Evolutionary conservation across 2,888 invertebrate species (phyloP), one percentile per base, ranked within the genome.

Genomic region (Cordilura impudica): DNA sequence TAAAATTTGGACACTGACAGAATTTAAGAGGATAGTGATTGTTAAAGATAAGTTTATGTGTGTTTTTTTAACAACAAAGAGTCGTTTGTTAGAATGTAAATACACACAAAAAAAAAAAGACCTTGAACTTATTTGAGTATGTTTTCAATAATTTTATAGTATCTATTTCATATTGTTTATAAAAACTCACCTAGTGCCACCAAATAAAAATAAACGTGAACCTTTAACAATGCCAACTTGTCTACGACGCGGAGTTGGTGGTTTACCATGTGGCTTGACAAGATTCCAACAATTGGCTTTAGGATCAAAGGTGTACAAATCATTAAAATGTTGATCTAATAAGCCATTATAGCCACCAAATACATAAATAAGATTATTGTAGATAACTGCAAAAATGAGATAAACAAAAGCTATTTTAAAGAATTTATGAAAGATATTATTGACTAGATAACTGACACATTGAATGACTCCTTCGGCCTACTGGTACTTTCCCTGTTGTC

Each of bases 321-420:
- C 97, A 90, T 96, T 95, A 87, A 94, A 97, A 90, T 98, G 98
- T 67, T 92, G 90, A 83, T 94, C 93, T 66, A 91, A 88, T 26
- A 93, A 90, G 8, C 96, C 95, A 90, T 97, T 96, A 87, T 94
- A 97, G 26, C 98, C 98, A 61, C 97, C 98, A 90, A 98, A 97
- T 79, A 97, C 93, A 87, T 95, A 97, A 91, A 98, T 93, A 84
- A 93, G 91, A 19, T 92, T 93, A 82, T 94, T 92, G 87, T 95
- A 93, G 5, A 94, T 90, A 93, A 97, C 96, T 96, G n/a, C n/a
- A 90, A 72, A 93, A 81, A 31, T 29, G 56, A 58, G 90, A 26
- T 6, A 19, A 49, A 14, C 2, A 1, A 60, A 90, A 67, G 16
- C 66, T 60, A 67, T 39, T 51, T 21, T 10, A 35, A 71, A 43